Base-by-base conservation (phyloP, 2,113 vertebrate genomes). In the Mobula hypostoma region DNA sequence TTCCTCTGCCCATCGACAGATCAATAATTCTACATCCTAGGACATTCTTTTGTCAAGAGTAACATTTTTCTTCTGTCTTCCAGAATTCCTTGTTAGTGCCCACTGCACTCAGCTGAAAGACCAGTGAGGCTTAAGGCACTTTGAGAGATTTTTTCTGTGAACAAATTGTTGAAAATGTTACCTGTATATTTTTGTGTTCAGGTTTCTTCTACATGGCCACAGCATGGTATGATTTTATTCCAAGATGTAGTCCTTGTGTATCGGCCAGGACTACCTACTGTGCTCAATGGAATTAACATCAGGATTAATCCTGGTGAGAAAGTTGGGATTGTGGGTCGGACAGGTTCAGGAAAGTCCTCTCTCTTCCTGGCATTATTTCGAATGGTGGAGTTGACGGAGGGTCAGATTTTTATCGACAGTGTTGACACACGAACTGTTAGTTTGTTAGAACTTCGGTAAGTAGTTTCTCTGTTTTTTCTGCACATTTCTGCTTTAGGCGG, bases 271-370 rank as follows among this genome's bases (percentile, higher is more conserved):
- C 96, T 99, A 76, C 97, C 98, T 0, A 98, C 98, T n/a, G 99
- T 98, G 7, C 96, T 99, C 80, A 97, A 99, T 27, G 97, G 97
- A 0, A 97, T 99, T 94, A 98, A 95, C 94, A 96, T 99, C 95
- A 94, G 94, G 0, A 95, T 99, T 94, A 96, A 95, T 68, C 97
- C 98, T 0, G 98, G 98, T 93, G 98, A 99, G 96, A 99, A 98
- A 95, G 95, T 99, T 91, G 99, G 99, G 72, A 97, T 99, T 3
- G 98, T 99, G 95, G 99, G 99, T 72, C 97, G 98, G 48, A 99
- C 99, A 0, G 99, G 99, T 79, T 99, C 99, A 0, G 99, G 99
- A 92, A 99, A 99, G 96, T 99, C 99, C 48, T 98, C 97, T 7
- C 96, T 99, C 96, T 98, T 99, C 95, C 95, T 98, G 95, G 98